Evolutionary conservation across 2,113 vertebrate species (phyloP).

Genomic region (Rhombomys opimus): DNA sequence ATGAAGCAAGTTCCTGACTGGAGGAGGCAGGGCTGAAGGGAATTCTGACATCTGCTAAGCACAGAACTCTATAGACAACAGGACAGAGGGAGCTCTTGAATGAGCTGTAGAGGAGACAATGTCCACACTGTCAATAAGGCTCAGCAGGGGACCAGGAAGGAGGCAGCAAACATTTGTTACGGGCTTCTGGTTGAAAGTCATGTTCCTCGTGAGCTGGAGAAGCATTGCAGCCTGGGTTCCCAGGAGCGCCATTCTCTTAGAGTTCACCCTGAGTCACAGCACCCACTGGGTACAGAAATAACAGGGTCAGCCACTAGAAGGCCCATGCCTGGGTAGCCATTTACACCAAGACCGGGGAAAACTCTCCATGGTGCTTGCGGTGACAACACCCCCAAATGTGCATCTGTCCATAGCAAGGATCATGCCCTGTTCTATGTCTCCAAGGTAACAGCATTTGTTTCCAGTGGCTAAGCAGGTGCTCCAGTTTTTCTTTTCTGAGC

Average conservation of each 20-base stretch:
- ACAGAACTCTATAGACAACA: neutral
- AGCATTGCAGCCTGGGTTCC: constrained; percentile 87
- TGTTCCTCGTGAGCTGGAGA: constrained; percentile 91
- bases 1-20: neutral
- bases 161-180: neutral
- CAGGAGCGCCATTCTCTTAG: constrained; percentile 92
- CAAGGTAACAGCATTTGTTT: neutral
- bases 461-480: neutral
- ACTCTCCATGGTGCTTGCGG: constrained; percentile 83
- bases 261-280: constrained; percentile 90
- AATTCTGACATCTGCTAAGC: neutral
- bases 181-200: constrained; percentile 92
- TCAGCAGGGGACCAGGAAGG: neutral
- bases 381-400: neutral
- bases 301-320: constrained; percentile 95
- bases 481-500: neutral
- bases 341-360: constrained; percentile 94
- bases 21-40: neutral
- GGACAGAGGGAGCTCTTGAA: neutral
- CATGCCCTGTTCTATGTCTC: neutral
- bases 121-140: neutral
- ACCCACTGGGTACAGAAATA: constrained; percentile 87
- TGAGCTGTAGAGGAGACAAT: neutral
- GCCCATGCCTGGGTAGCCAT: constrained; percentile 89
- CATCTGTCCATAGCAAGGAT: neutral